phyloP scores from a whole-genome alignment of 92 coral and sea anemone genomes.

The Parazoanthus atlanticus region DNA sequence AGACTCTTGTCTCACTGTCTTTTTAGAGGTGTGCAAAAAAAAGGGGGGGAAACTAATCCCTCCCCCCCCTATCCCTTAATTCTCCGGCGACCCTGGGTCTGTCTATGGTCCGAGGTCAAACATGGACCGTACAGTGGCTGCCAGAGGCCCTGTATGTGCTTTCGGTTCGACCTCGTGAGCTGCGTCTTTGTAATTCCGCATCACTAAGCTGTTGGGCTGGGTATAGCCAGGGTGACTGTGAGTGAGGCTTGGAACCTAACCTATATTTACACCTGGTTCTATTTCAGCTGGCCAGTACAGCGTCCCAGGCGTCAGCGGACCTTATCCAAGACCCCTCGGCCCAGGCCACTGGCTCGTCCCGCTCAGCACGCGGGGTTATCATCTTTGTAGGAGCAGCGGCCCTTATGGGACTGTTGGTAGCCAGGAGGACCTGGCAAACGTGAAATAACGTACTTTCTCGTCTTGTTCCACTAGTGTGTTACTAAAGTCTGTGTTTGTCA shows the following conservation, averaged over 20 bases:
- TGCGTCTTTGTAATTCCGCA: too few species aligned
- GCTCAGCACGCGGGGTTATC: not conserved
- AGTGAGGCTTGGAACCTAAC: not conserved
- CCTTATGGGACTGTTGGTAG: conserved; percentile 22
- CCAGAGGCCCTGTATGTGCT: too few species aligned
- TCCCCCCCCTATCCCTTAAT: too few species aligned
- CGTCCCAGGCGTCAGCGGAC: conserved; percentile 27
- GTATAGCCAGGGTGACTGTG: too few species aligned
- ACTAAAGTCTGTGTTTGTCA: not conserved
- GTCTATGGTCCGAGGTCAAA: too few species aligned
- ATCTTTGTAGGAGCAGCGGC: conserved; percentile 18
- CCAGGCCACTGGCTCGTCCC: not conserved
- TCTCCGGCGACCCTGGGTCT: too few species aligned
- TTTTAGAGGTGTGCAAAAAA: too few species aligned
- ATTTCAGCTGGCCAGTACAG: conserved; percentile 25
- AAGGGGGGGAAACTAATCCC: too few species aligned
- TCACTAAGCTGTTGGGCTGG: too few species aligned
- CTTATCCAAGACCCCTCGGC: not conserved
- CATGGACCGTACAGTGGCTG: too few species aligned
- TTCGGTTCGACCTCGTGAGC: too few species aligned
- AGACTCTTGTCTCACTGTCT: too few species aligned
- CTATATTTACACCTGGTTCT: not conserved
- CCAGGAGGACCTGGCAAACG: conserved; percentile 28
- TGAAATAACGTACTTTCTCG: not conserved
- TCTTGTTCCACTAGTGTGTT: not conserved